Percentiles rank a stretch among this genome's conserved stretches.
Conservation (phyloP, 2,888 invertebrate genomes). For the Lycaena phlaeas region DNA sequence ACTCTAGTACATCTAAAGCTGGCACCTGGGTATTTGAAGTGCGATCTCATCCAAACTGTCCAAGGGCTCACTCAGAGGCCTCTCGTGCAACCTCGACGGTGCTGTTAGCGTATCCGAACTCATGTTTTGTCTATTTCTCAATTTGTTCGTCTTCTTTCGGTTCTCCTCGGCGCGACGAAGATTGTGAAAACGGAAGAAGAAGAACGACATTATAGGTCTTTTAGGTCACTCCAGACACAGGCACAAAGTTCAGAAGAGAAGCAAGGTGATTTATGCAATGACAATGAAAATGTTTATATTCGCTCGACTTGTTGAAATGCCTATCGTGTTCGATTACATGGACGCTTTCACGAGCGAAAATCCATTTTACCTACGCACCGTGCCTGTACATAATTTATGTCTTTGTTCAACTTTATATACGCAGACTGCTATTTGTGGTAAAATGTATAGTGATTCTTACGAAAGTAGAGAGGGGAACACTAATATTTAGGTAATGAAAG, state of each 20-base stretch:
- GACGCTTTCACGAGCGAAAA: neutral
- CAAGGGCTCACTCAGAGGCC: constrained; percentile 86
- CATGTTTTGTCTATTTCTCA: constrained; percentile 39
- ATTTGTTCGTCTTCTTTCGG: constrained; percentile 35
- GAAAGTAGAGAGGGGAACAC: neutral
- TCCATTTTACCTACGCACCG: neutral
- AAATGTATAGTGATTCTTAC: neutral
- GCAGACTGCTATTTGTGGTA: neutral
- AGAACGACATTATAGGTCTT: constrained; percentile 87
- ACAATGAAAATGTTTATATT: neutral
- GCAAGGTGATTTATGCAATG: constrained; percentile 3
- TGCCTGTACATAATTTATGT: constrained; percentile 9
- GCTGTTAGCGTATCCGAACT: constrained; percentile 77
- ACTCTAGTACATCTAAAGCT: constrained; percentile 27
- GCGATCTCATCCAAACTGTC: constrained; percentile 95
- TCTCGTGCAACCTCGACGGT: constrained; percentile 87
- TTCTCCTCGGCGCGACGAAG: constrained; percentile 87
- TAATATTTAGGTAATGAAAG: constrained; percentile 1
- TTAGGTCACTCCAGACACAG: neutral
- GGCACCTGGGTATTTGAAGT: constrained; percentile 92
- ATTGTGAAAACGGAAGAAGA: constrained; percentile 96
- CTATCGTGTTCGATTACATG: neutral
- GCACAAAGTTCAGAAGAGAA: constrained; percentile 4
- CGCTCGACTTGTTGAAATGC: neutral
- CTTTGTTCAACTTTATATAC: constrained; percentile 6